These are phyloP conservation scores for Hyposoter dolosus DNA, from an alignment of 2,888 invertebrate genomes.

Conservation along the genomic window DNA sequence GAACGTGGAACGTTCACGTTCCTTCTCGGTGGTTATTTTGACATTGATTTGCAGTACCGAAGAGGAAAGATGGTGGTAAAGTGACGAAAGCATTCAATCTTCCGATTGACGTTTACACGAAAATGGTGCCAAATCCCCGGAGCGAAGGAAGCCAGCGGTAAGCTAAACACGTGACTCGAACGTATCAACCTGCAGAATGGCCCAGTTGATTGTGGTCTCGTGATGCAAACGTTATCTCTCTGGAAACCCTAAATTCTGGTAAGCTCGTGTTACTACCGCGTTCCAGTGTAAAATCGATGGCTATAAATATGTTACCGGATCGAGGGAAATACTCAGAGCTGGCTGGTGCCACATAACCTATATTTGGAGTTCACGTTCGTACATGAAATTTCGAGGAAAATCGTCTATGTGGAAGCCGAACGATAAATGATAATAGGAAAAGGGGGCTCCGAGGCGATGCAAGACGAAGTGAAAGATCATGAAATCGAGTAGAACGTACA, in stretches of 20 bases:
- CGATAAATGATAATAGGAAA: not conserved
- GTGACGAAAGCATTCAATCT: constrained; percentile 3
- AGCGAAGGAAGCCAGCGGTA: not conserved
- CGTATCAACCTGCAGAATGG: constrained; percentile 24
- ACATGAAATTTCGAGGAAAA: constrained; percentile 28
- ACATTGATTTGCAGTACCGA: not conserved
- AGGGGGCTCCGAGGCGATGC: not conserved
- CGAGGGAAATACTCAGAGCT: constrained; percentile 39
- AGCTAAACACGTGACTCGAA: constrained; percentile 2
- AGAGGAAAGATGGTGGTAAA: not conserved
- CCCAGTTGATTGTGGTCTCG: constrained; percentile 17
- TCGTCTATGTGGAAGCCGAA: not conserved
- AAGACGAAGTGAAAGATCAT: constrained; percentile 12
- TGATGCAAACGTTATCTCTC: constrained; percentile 40
- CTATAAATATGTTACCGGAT: constrained; percentile 53
- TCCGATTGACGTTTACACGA: constrained; percentile 14
- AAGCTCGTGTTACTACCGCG: constrained; percentile 34
- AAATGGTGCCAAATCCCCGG: constrained; percentile 15
- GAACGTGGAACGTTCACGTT: not conserved
- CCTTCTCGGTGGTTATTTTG: not conserved
- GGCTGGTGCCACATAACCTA: constrained; percentile 19
- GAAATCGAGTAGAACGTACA: constrained; percentile 5
- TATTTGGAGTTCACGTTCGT: constrained; percentile 8
- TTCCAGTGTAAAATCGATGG: constrained; percentile 55
- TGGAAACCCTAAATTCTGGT: constrained; percentile 49